Conservation (phyloP, 2,888 invertebrate species). For the Parascotia fuliginaria region DNA sequence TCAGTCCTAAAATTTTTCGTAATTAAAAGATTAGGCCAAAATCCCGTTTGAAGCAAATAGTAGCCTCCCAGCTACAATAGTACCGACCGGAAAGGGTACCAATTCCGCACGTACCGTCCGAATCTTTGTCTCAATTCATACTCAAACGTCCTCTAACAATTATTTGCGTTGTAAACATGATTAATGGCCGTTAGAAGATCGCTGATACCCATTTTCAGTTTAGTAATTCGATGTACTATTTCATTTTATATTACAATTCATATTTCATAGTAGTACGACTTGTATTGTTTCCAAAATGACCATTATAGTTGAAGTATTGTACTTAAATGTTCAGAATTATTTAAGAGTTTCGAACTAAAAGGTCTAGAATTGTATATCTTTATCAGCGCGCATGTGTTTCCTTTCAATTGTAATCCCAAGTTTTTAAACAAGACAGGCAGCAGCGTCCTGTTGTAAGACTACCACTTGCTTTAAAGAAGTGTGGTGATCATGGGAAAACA, state of each 20-base stretch:
- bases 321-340: neutral
- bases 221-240: constrained; percentile 20
- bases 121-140: constrained; percentile 41
- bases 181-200: constrained; percentile 25
- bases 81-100: constrained; percentile 25
- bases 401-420: no score
- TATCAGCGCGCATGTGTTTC: no score
- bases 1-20: no score
- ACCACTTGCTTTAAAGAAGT: no score
- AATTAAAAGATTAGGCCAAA: no score
- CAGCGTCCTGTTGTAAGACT: no score
- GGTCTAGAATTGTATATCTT: no score
- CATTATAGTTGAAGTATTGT: neutral
- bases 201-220: constrained; percentile 24
- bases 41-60: constrained; percentile 14
- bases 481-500: no score
- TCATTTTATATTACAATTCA: constrained; percentile 6
- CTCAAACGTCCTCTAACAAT: constrained; percentile 40
- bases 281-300: neutral
- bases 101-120: constrained; percentile 37
- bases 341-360: no score
- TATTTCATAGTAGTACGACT: neutral
- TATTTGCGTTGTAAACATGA: constrained; percentile 46
- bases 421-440: no score
- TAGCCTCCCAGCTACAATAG: constrained; percentile 8